Percentiles rank a stretch among this genome's conserved stretches.
phyloP scores from a whole-genome alignment of 2,888 invertebrate genomes.

The Ligdia adustata region DNA sequence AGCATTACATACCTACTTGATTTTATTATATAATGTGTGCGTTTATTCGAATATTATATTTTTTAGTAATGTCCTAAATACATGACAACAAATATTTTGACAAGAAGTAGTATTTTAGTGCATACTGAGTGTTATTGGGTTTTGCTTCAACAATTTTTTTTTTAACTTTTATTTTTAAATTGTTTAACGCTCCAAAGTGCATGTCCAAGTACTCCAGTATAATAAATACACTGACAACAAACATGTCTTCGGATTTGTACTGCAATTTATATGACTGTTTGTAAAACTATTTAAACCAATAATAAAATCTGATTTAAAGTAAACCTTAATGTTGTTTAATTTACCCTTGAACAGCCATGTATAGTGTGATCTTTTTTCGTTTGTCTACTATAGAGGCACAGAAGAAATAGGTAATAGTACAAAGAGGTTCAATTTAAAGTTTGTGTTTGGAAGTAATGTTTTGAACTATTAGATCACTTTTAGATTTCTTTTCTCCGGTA shows the following conservation, averaged over 20 bases:
- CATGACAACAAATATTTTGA: too few relatives aligned
- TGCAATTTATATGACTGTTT: slow-evolving; percentile 79
- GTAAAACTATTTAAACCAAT: slow-evolving; percentile 68
- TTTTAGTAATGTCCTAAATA: too few relatives aligned
- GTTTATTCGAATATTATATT: slow-evolving; percentile 2
- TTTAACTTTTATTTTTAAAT: slow-evolving; percentile 1
- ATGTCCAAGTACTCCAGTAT: slow-evolving; percentile 33
- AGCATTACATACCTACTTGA: too few relatives aligned
- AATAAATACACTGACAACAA: slow-evolving; percentile 34
- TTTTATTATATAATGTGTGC: too few relatives aligned
- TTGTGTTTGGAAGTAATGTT: too few relatives aligned
- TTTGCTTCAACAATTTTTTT: slow-evolving; percentile 1
- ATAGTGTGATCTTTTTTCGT: too few relatives aligned
- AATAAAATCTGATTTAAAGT: slow-evolving; percentile 46
- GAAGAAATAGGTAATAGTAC: background rate
- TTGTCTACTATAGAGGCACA: too few relatives aligned
- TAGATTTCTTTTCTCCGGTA: too few relatives aligned
- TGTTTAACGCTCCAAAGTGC: slow-evolving; percentile 25
- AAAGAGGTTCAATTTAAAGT: background rate
- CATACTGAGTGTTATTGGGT: too few relatives aligned
- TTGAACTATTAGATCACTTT: too few relatives aligned
- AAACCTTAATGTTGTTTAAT: slow-evolving; percentile 18
- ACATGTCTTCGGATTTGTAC: slow-evolving; percentile 68
- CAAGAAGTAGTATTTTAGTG: too few relatives aligned
- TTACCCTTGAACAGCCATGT: background rate